Evolutionary conservation across 2,888 invertebrate genomes (phyloP), one percentile per base, ranked within the genome.

Genomic region (Oscheius onirici): DNA sequence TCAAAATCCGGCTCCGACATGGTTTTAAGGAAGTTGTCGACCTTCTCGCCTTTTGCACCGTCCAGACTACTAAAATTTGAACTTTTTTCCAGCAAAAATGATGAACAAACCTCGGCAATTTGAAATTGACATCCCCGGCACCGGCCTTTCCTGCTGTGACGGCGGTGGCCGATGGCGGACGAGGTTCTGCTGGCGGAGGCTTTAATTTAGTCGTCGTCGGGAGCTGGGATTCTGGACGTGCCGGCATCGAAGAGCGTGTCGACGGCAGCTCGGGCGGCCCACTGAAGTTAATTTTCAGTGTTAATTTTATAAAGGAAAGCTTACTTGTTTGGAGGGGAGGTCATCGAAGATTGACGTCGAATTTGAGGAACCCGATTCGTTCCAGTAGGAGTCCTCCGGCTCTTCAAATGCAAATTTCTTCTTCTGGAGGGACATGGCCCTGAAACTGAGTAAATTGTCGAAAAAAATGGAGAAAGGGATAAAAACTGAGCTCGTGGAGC

Each of bases 301-400:
- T 10, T 17, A 17, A 49, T 49, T 17, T 20, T 46, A 17, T n/a
- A n/a, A 15, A 46, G 22, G 24, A 5, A 28, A 70, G 20, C 26
- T 1, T 24, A 81, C 81, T 72, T 81, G 81, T 73, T 77, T 81
- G 40, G 78, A 77, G 46, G 75, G 78, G 13, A 78, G 69, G 72
- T 83, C 83, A 70, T 82, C 83, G 54, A 83, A 83, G 26, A 83
- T 71, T 15, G 63, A 63, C 13, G 78, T 74, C 3, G 78, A 76
- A 2, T 69, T 60, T 34, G 72, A 73, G 13, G 76, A 78, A 44
- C 78, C 81, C n/a, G 72, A 74, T 54, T 80, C 79, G 58, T 83
- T 82, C 83, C 83, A 82, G 67, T 81, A 82, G 51, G 81, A 80
- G 67, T 85, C 85, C 63, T 85, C 85, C 0, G 85, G 85, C 54